These are phyloP conservation scores for Leptura quadrifasciata DNA, from an alignment of 2,888 invertebrate genomes.

Conservation along the genomic window DNA sequence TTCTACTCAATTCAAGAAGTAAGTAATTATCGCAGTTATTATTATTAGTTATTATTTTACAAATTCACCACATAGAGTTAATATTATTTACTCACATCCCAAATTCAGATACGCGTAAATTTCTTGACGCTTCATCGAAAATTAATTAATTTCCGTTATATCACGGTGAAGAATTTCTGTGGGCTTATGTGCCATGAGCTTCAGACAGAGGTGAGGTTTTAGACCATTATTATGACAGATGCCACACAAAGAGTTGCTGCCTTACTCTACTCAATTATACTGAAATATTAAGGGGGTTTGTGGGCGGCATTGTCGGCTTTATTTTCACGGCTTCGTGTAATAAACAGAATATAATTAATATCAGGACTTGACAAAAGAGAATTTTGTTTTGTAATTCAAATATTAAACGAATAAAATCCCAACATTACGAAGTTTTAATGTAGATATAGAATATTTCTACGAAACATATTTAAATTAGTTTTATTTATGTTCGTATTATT, in stretches of 20 bases:
- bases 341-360: conserved; percentile 28
- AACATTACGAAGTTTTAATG: neutral
- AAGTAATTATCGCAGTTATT: too few relatives aligned
- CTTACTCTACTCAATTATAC: conserved; percentile 33
- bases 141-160: conserved; percentile 27
- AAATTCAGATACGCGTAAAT: conserved; percentile 1
- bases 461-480: neutral
- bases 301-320: conserved; percentile 17
- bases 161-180: neutral
- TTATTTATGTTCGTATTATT: neutral
- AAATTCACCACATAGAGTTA: neutral
- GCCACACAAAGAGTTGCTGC: conserved; percentile 32
- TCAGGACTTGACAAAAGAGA: conserved; percentile 14
- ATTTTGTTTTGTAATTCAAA: conserved; percentile 22
- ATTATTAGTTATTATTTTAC: too few relatives aligned
- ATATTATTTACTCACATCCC: neutral
- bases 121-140: conserved; percentile 8
- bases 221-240: conserved; percentile 41
- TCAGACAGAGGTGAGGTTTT: conserved; percentile 22
- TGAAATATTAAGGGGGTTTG: conserved; percentile 19
- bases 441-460: neutral
- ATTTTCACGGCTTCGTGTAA: neutral
- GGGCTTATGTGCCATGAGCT: conserved; percentile 8
- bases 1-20: too few relatives aligned
- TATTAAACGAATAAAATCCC: conserved; percentile 9